Evolutionary conservation across 2,888 invertebrate species (phyloP), one percentile per base, ranked within the genome.

Genomic region (Catocala fraxini): DNA sequence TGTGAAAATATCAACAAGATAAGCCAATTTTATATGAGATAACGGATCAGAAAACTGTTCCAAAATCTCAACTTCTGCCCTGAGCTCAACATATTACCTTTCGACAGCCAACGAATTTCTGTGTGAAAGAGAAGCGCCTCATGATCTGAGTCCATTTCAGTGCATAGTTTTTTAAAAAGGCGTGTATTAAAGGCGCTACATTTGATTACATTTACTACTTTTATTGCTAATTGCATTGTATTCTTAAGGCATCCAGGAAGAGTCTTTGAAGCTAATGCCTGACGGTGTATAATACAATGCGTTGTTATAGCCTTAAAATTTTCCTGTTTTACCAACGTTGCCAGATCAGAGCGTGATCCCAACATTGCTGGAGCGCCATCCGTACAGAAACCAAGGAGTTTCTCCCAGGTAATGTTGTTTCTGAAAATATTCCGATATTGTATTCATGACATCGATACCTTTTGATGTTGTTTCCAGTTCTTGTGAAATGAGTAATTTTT

Each of bases 361-460:
- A 77, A 54, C 74, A 77, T 68, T 53, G 69, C 71, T 7, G 77
- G 74, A 70, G 74, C 73, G 47, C 75, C 74, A 39, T 80, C 73
- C 55, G 75, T 77, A 63, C 73, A 75, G 6, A 79, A 51, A n/a
- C 63, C 73, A 12, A 68, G 61, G 39, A 77, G 63, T 25, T 72
- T 79, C 34, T 76, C 49, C 79, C 25, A 25, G 57, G 49, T 53
- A 46, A 76, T 51, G 12, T 59, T 46, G 56, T 67, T 68, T 63
- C 9, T 62, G 57, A n/a, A 73, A 59, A 42, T 46, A 68, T 59
- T 70, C 54, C 9, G 59, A 56, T 35, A 75, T 49, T 58, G 63
- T 11, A 5, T 57, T 61, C 65, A 70, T 66, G 4, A 70, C 51
- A 35, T 69, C 65, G 9, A 51, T 42, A 41, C 53, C 63, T 68